Percentiles rank a stretch among this genome's conserved stretches.
phyloP scores from a whole-genome alignment of 2,113 vertebrate species.

The Tympanuchus pallidicinctus region DNA sequence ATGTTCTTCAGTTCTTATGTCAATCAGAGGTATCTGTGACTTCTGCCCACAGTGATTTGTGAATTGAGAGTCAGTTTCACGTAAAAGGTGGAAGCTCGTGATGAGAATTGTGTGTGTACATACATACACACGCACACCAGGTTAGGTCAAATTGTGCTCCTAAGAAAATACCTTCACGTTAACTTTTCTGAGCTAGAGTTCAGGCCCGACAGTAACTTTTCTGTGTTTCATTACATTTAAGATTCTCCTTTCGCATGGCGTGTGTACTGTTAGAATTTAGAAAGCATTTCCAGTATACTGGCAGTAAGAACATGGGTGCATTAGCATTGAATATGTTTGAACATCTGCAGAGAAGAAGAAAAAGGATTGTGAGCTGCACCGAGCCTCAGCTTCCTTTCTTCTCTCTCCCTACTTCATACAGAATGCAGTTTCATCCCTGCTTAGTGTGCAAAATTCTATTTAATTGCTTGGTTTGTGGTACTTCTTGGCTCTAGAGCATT shows the following conservation, averaged over 20 bases:
- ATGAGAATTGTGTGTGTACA: background rate
- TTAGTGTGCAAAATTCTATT: background rate
- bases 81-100: background rate
- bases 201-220: background rate
- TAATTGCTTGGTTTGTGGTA: background rate
- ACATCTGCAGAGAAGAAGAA: background rate
- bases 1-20: background rate
- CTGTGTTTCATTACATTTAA: constrained; percentile 2
- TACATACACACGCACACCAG: background rate
- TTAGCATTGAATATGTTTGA: background rate
- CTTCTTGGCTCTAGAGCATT: background rate
- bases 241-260: background rate
- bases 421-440: background rate
- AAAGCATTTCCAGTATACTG: background rate
- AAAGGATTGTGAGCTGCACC: background rate
- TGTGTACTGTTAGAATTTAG: background rate
- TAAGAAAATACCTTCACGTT: constrained; percentile 12
- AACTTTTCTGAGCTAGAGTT: background rate
- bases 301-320: background rate
- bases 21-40: background rate
- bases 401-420: background rate
- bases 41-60: constrained; percentile 26
- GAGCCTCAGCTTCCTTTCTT: background rate
- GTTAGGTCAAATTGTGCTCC: constrained; percentile 22
- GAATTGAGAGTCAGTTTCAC: background rate